Base-by-base conservation (phyloP, 2,888 invertebrate species). In the Lypha dubia region DNA sequence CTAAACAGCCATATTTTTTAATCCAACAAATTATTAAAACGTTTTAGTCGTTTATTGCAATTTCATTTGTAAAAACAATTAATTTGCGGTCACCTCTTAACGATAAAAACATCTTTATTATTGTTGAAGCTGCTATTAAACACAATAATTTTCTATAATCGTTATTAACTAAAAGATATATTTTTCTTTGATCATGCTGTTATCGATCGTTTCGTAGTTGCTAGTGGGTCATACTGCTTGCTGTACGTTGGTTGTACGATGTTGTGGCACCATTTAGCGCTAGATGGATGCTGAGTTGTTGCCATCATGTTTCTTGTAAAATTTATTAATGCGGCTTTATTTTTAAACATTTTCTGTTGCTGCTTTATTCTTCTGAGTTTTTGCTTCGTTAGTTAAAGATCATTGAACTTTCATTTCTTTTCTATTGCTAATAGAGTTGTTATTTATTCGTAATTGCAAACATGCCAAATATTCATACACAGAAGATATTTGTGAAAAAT, bases 141-240 rank as follows among this genome's bases (percentile, higher is more conserved):
- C 65, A 38, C 44, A 44, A 67, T 67, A 67, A 60, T 67, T 79
- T 70, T 22, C 35, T 63, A 49, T 65, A 71, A 46, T 28, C 60
- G 38, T 74, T 73, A 62, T 63, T 53, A 28, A 62, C 35, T 15
- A 71, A 24, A 35, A 53, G 28, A 56, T 46, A 51, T 17, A 62
- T 51, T 15, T 71, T 65, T 46, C 65, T 79, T 73, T 79, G 73
- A 73, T 79, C 73, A 79, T 49, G 73, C 58, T 73, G 73, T 79
- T 79, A 53, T 63, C 56, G 49, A 73, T 73, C 44, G 53, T 24
- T 70, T 79, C 46, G 38, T 56, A 15, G 63, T 53, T 53, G 41
- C 15, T 44, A 38, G 28, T 58, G 79, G 13, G 65, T 41, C 35
- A 35, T 17, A 22, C 13, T 56, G 51, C 13, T 24, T 38, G 62